Evolutionary conservation across 2,113 vertebrate genomes (phyloP), one percentile per base, ranked within the genome.

Genomic region (Hippocampus mohnikei): DNA sequence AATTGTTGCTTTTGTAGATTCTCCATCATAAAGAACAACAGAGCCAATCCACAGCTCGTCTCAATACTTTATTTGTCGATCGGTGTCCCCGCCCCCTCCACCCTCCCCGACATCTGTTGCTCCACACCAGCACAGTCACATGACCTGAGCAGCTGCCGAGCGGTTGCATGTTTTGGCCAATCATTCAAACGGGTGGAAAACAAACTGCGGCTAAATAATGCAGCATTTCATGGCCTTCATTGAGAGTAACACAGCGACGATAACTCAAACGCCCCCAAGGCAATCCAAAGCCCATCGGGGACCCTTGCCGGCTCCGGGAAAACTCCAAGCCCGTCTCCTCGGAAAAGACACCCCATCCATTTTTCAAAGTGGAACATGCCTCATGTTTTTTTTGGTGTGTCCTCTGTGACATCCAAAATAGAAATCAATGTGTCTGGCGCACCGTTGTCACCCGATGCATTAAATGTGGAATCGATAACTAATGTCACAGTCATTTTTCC

Each of bases 401-500:
- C 85, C 73, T 81, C 71, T 56, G 74, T 83, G 78, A 88, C 84
- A 88, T 29, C 80, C 66, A 76, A 81, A 88, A 85, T 81, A 89
- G 78, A 88, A 92, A 90, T 91, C 88, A 84, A 90, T 91, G 84
- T 61, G 84, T 88, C 88, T 90, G 86, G 68, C 69, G 55, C 79
- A 69, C 74, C 18, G 66, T 69, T 60, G 75, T 73, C 79, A 82
- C 80, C 81, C 15, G 59, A 79, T 84, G 77, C 76, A 76, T 91
- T 91, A 91, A 88, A 46, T 84, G 86, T 78, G 72, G 70, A 88
- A 91, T 92, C 88, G 23, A 92, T 91, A 76, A 69, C 69, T 85
- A 88, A 89, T 91, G 89, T 85, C 88, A 88, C 81, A 83, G 79
- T 74, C 84, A 90, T 90, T 89, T 89, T 87, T 91, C 75, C 87